Base-by-base conservation (phyloP, 2,113 vertebrate species). In the Antigone vipio region DNA sequence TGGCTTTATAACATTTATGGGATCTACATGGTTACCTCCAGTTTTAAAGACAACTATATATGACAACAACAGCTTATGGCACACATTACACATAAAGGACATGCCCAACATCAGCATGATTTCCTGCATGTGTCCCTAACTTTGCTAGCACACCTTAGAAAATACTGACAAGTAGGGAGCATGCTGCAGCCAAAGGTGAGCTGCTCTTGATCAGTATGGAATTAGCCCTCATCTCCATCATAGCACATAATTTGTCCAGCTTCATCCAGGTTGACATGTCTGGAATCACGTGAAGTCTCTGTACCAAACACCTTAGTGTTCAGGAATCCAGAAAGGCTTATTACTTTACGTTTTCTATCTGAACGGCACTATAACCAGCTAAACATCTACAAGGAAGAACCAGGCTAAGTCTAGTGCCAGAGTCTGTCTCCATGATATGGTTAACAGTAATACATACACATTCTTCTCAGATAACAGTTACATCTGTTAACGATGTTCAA, bases 361-460 rank as follows among this genome's bases (percentile, higher is more conserved):
- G 52, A 58, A 49, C 2, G 34, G 20, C 67, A 56, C 67, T 35
- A 52, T 4, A 13, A 26, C 12, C 68, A 77, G 45, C 16, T 17
- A 12, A 75, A 42, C 9, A n/a, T 9, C 38, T 22, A 4, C 7
- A 2, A 0, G 0, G 42, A 62, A 45, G 76, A 44, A 16, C 27
- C 29, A 77, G 78, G 12, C 53, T 3, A 23, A 78, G 42, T 11
- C 89, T 9, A 19, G 47, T 22, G 50, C 44, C 32, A 73, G 47
- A 9, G 27, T 7, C 56, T 60, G 44, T 30, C 21, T 19, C 45
- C 3, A 1, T 2, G 34, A n/a, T 1, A 30, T 27, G 9, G 42
- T 55, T 26, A 72, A 16, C 8, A 7, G 7, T 3, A 81, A 62
- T 8, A 50, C 15, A 9, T 2, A 21, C 30, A 18, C 17, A 11